phyloP scores from a whole-genome alignment of 2,888 invertebrate genomes.

The Heliconius erato region DNA sequence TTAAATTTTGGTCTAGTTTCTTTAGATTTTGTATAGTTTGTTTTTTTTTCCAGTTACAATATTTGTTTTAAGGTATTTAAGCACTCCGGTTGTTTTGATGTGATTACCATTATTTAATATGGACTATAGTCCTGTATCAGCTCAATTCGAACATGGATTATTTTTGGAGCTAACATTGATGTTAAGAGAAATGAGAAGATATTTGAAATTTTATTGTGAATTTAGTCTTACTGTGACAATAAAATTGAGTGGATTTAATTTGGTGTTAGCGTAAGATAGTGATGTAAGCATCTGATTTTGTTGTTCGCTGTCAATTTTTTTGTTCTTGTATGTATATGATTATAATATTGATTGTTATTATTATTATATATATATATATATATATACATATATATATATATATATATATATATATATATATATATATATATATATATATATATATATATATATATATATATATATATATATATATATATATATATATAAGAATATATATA shows the following conservation, averaged over 20 bases:
- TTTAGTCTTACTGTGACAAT: conserved; percentile 52
- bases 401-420: background rate
- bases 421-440: background rate
- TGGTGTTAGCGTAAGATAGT: conserved; percentile 27
- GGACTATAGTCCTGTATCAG: conserved; percentile 8
- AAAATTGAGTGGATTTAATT: conserved; percentile 40
- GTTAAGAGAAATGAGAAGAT: background rate
- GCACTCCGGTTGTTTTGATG: conserved; percentile 10
- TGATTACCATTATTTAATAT: conserved; percentile 12
- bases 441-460: background rate
- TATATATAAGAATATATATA: background rate
- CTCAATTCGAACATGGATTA: background rate
- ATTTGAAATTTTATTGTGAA: conserved; percentile 5
- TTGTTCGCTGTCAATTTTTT: conserved; percentile 46
- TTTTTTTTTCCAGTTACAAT: background rate
- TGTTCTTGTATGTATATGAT: conserved; percentile 41
- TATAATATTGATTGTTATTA: conserved; percentile 14
- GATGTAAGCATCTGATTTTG: conserved; percentile 45
- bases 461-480: conserved; percentile 14
- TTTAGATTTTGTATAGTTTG: conserved; percentile 22
- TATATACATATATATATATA: background rate
- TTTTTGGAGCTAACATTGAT: conserved; percentile 23
- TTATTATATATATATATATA: conserved; percentile 8
- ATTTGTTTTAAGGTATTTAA: conserved; percentile 7
- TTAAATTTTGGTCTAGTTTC: conserved; percentile 24